A percentile compares a stretch with the other conserved stretches of the same genome.
These are phyloP conservation scores for Ranitomeya imitator DNA, from an alignment of 2,113 vertebrate species.

Conservation along the genomic window DNA sequence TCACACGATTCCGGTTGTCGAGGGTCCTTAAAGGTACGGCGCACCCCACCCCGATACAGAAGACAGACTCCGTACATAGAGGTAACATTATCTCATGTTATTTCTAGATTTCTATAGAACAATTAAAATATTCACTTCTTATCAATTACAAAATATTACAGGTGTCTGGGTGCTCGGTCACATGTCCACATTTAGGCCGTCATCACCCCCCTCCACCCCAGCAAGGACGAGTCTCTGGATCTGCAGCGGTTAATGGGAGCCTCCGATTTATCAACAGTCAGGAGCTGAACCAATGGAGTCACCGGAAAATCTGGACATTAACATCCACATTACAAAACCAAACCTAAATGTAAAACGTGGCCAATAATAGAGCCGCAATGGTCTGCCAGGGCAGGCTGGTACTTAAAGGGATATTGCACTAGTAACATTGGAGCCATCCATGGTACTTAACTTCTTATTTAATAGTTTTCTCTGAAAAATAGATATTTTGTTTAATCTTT, in stretches of 20 bases:
- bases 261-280: background rate
- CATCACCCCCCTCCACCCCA: constrained; percentile 31
- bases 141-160: constrained; percentile 54
- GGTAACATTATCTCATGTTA: constrained; percentile 47
- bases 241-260: background rate
- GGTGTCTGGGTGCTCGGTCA: constrained; percentile 54
- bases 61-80: constrained; percentile 4
- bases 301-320: background rate
- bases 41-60: background rate
- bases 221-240: constrained; percentile 9
- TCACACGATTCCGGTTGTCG: background rate
- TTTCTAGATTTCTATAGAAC: constrained; percentile 55
- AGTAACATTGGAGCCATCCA: background rate
- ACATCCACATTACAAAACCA: background rate
- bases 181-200: constrained; percentile 45
- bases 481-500: background rate
- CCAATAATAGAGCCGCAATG: background rate
- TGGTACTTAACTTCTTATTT: background rate
- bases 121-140: constrained; percentile 52
- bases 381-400: background rate
- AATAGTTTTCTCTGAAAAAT: background rate
- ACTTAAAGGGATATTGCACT: background rate
- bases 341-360: background rate
- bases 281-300: background rate
- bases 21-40: background rate